Evolutionary conservation across 2,797 vertebrate genomes (phyloP).

Genomic region (Numenius phaeopus): DNA sequence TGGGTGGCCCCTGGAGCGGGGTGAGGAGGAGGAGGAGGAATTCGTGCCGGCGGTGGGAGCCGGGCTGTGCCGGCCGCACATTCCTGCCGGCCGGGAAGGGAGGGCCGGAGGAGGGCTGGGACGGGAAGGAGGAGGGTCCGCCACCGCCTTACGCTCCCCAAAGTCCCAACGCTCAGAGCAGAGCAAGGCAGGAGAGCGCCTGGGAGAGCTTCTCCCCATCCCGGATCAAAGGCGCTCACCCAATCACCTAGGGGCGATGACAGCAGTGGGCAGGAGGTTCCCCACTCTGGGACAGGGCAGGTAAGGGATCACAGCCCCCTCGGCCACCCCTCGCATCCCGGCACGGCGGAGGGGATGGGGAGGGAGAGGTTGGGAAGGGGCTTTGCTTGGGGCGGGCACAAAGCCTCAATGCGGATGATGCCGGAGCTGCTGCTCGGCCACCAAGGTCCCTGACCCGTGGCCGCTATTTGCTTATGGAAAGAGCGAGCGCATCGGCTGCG

Average conservation of each 20-base stretch:
- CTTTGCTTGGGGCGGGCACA: neutral
- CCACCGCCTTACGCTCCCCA: slow-evolving; percentile 38
- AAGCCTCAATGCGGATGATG: neutral
- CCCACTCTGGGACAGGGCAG: slow-evolving; percentile 67
- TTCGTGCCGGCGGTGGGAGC: neutral
- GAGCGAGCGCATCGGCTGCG: neutral
- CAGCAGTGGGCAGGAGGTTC: slow-evolving; percentile 76
- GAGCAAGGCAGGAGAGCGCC: neutral
- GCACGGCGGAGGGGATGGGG: neutral
- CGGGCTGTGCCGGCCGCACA: slow-evolving; percentile 35
- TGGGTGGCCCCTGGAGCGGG: neutral
- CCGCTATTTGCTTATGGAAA: neutral
- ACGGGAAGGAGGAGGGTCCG: slow-evolving; percentile 71
- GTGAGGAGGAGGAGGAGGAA: slow-evolving; percentile 5
- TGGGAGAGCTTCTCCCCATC: neutral
- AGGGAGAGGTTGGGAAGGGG: neutral
- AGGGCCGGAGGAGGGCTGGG: slow-evolving; percentile 63
- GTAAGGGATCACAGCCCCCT: slow-evolving; percentile 48
- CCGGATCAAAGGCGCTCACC: neutral
- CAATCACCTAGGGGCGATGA: slow-evolving; percentile 36
- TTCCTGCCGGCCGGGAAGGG: slow-evolving; percentile 73
- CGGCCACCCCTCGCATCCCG: neutral
- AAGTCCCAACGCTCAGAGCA: slow-evolving; percentile 2
- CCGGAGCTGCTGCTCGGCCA: neutral
- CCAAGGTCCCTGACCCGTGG: neutral